phyloP scores from a whole-genome alignment of 1,140 invertebrate species.

The Hycleus phaleratus region DNA sequence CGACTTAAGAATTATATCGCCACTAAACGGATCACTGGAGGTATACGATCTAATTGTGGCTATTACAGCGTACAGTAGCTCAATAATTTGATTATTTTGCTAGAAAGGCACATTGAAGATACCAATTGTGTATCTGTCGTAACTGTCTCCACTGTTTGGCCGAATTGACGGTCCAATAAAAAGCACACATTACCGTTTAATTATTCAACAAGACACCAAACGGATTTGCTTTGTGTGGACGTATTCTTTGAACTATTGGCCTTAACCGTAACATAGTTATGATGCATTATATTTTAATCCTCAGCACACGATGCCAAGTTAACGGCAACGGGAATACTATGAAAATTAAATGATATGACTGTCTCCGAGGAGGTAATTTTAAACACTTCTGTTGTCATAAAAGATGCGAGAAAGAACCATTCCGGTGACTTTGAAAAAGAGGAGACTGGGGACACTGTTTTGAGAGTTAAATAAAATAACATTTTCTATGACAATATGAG shows the following conservation, averaged over 20 bases:
- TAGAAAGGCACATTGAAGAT: no score
- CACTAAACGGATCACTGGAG: slow-evolving; percentile 12
- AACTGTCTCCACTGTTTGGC: no score
- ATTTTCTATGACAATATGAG: slow-evolving; percentile 28
- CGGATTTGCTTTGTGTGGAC: background rate
- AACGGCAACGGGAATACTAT: slow-evolving; percentile 25
- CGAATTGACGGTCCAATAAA: no score
- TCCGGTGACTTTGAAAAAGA: slow-evolving; percentile 35
- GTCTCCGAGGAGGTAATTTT: slow-evolving; percentile 38
- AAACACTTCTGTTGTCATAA: slow-evolving; percentile 41
- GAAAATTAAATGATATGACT: slow-evolving; percentile 40
- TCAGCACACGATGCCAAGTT: slow-evolving; percentile 16
- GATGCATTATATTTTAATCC: slow-evolving; percentile 35
- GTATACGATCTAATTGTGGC: slow-evolving; percentile 13
- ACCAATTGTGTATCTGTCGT: no score
- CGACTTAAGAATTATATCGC: slow-evolving; percentile 10
- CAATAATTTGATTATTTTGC: slow-evolving; percentile 3
- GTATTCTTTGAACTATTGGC: slow-evolving; percentile 9
- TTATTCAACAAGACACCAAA: background rate
- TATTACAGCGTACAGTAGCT: no score
- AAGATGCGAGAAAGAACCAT: slow-evolving; percentile 35
- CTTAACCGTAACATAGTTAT: slow-evolving; percentile 32
- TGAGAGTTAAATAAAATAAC: slow-evolving; percentile 40
- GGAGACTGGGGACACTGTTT: slow-evolving; percentile 32
- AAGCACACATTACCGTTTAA: background rate